Percentiles rank a stretch among this genome's conserved stretches.
These are phyloP conservation scores for Mantis religiosa DNA, from an alignment of 2,888 invertebrate species.

Conservation along the genomic window DNA sequence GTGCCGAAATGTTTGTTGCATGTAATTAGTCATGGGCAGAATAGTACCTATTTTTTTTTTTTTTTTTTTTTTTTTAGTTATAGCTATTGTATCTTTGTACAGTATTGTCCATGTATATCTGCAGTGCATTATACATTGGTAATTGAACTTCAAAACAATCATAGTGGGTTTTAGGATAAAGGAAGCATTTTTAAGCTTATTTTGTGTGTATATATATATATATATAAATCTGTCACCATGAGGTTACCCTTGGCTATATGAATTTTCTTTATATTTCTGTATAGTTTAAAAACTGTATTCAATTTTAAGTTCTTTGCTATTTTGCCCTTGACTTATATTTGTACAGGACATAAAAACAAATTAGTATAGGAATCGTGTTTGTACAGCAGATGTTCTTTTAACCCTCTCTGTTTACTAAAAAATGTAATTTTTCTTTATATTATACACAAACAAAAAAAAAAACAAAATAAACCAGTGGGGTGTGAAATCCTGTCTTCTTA, in stretches of 20 bases:
- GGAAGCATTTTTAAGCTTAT: neutral
- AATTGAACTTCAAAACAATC: neutral
- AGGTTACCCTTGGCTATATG: neutral
- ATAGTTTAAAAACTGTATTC: neutral
- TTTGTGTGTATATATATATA: neutral
- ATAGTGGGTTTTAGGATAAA: neutral
- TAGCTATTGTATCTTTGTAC: neutral
- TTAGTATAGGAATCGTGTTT: slow-evolving; percentile 1
- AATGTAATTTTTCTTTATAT: neutral
- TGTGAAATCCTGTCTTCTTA: neutral
- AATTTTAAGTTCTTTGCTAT: neutral
- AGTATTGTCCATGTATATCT: neutral
- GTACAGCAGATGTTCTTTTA: slow-evolving; percentile 2
- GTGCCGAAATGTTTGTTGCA: neutral
- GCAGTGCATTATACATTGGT: neutral
- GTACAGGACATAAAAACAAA: neutral
- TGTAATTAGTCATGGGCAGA: neutral
- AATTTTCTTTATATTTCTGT: neutral
- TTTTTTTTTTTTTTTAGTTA: neutral
- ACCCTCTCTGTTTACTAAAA: neutral
- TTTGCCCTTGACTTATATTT: neutral
- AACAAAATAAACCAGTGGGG: neutral
- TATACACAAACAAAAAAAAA: neutral
- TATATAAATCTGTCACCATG: neutral
- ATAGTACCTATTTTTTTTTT: neutral